Conservation (phyloP, 2,888 invertebrate species). For the Amiota minor region DNA sequence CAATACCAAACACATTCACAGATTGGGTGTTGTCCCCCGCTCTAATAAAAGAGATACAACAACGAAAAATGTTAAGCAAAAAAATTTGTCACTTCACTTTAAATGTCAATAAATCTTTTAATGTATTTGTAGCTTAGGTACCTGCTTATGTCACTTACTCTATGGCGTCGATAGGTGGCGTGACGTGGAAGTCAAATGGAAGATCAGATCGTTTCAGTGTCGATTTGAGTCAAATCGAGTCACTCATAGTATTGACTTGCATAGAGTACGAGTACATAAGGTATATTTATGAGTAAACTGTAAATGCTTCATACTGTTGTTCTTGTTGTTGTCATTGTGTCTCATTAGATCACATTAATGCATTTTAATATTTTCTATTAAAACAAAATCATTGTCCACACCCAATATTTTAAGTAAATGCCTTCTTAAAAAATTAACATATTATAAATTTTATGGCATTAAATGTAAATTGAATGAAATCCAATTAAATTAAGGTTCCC, state of each 20-base stretch:
- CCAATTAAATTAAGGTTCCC: no score
- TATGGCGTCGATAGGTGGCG: not conserved
- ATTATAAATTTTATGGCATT: no score
- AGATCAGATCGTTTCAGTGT: not conserved
- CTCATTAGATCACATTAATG: not conserved
- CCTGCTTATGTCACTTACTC: not conserved
- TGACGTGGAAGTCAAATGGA: not conserved
- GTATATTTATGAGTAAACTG: not conserved
- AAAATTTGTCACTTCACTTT: slow-evolving; percentile 36
- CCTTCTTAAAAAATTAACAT: no score
- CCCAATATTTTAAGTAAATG: no score
- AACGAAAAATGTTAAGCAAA: not conserved
- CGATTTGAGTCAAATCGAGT: not conserved
- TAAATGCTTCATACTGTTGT: not conserved
- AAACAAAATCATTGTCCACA: no score
- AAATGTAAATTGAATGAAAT: no score
- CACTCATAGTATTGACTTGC: not conserved
- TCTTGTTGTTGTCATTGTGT: not conserved
- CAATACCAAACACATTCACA: not conserved
- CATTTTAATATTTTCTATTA: not conserved
- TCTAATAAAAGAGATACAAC: not conserved
- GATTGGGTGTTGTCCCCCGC: not conserved
- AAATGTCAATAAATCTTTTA: slow-evolving; percentile 30
- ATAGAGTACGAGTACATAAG: no score
- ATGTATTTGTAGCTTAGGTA: not conserved